Base-by-base conservation (phyloP, 2,888 invertebrate genomes). In the Agrochola macilenta region DNA sequence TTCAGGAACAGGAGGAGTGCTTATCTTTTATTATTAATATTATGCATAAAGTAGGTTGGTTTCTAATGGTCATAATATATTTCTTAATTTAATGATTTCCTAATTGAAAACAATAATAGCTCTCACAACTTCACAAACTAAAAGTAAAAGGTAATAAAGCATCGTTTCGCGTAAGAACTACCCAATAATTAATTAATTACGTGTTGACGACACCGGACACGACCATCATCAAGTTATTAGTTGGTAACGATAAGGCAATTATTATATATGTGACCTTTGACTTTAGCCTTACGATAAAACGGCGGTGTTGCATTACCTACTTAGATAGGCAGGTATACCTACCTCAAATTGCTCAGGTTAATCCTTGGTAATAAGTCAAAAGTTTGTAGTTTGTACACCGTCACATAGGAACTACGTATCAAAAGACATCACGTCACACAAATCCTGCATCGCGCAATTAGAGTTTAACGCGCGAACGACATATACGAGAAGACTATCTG, bases 201-300 rank as follows among this genome's bases (percentile, higher is more conserved):
- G 30, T n/a, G 39, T 30, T 58, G 35, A 11, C 5, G 35, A 78
- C 49, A 78, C 43, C 57, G 26, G 46, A 39, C 23, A 46, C 23
- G 23, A 23, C 20, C 26, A 8, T 2, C 58, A 75, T 79, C 14
- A 58, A 65, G 23, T 26, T 35, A 65, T 78, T 76, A 82, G 58
- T 65, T 61, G 11, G 58, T 54, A 65, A 81, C 26, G 58, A 52
- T 43, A 46, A 43, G 14, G 35, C 57, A 46, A 65, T 46, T 52
- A 20, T 54, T 46, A 14, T 52, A 64, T 30, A 52, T 39, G 39
- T 58, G 39, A 39, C 63, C 57, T 81, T 58, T 81, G 81, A 58
- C 61, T 63, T 54, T 5, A 11, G 26, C 9, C 58, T 52, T 35
- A 64, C n/a, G 30, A 30, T 63, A n/a, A 74, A 64, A 12, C 30